These are phyloP conservation scores for Percopsis transmontana DNA, from an alignment of 2,113 vertebrate genomes.

Conservation along the genomic window DNA sequence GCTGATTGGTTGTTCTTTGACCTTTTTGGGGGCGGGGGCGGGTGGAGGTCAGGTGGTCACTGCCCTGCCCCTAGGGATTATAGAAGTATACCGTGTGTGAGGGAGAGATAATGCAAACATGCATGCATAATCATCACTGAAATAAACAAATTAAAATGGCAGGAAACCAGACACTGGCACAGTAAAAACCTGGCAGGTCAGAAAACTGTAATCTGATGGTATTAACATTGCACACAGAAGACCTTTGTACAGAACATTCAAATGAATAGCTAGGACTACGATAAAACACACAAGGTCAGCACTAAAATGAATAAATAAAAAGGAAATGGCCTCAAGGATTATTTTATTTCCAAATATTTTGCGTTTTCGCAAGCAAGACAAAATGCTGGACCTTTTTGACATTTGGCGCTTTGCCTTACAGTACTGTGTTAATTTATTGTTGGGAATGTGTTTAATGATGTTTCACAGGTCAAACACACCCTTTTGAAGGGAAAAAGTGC, in stretches of 20 bases:
- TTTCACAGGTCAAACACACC: background rate
- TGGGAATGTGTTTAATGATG: background rate
- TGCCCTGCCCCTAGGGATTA: slow-evolving; percentile 52
- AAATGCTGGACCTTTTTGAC: background rate
- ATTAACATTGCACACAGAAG: slow-evolving; percentile 29
- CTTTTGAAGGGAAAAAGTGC: no score
- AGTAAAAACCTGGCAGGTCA: no score
- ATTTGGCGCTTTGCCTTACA: background rate
- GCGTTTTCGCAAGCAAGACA: background rate
- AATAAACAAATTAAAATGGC: background rate
- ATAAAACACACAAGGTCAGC: slow-evolving; percentile 3
- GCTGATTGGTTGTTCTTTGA: slow-evolving; percentile 56
- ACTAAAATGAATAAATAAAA: slow-evolving; percentile 17
- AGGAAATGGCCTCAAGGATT: background rate
- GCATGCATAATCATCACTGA: no score
- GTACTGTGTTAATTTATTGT: slow-evolving; percentile 5
- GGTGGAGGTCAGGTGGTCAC: slow-evolving; percentile 26
- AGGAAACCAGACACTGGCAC: slow-evolving; percentile 4
- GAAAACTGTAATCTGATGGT: background rate
- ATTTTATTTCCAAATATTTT: background rate
- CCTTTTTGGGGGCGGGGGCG: slow-evolving; percentile 13
- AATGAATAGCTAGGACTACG: no score
- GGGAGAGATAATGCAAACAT: no score
- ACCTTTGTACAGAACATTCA: no score
- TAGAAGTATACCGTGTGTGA: slow-evolving; percentile 11